A percentile compares a stretch with the other conserved stretches of the same genome.
phyloP scores from a whole-genome alignment of 2,888 invertebrate genomes.

The Dynastes maya region DNA sequence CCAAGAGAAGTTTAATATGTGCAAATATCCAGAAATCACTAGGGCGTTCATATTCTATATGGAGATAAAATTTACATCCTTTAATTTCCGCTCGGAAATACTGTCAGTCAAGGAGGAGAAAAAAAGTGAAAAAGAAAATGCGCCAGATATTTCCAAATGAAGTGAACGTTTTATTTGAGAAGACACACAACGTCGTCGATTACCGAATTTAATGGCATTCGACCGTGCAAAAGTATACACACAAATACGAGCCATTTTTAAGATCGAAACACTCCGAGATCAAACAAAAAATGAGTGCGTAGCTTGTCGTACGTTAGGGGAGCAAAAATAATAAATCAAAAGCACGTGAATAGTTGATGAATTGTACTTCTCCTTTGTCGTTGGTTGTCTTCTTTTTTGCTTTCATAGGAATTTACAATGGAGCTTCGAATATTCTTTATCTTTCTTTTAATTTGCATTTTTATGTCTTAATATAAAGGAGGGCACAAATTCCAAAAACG shows the following conservation, averaged over 20 bases:
- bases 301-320: slow-evolving; percentile 10
- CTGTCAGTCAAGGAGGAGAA: slow-evolving; percentile 38
- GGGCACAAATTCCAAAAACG: not conserved
- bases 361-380: slow-evolving; percentile 29
- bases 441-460: slow-evolving; percentile 17
- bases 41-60: slow-evolving; percentile 26
- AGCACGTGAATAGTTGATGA: slow-evolving; percentile 33
- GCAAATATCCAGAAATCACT: slow-evolving; percentile 32
- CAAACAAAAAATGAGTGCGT: slow-evolving; percentile 27
- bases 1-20: slow-evolving; percentile 26
- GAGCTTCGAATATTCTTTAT: not conserved
- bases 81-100: slow-evolving; percentile 45
- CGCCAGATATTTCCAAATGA: slow-evolving; percentile 40
- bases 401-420: slow-evolving; percentile 16
- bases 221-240: slow-evolving; percentile 19
- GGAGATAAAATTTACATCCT: slow-evolving; percentile 42
- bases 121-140: slow-evolving; percentile 38
- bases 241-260: slow-evolving; percentile 19
- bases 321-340: slow-evolving; percentile 45
- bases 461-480: not conserved
- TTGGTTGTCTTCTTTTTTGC: slow-evolving; percentile 9
- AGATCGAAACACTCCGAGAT: slow-evolving; percentile 21
- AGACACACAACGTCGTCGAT: slow-evolving; percentile 41
- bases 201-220: slow-evolving; percentile 39
- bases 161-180: slow-evolving; percentile 40